Evolutionary conservation across 2,113 vertebrate species (phyloP).

Genomic region (Malurus elegans): DNA sequence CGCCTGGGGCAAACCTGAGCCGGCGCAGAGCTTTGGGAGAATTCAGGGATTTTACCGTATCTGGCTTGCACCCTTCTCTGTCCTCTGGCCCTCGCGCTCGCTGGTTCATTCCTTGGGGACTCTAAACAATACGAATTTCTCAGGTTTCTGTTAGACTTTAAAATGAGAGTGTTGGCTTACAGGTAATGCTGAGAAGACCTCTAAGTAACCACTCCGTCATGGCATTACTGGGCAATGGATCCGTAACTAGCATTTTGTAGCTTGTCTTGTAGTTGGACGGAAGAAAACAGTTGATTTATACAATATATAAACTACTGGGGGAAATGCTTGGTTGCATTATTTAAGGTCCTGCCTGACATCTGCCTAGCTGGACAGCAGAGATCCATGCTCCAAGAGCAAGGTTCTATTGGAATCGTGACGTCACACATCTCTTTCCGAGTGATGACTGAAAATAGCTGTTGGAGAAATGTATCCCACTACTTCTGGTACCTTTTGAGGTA

Average conservation of each 20-base stretch:
- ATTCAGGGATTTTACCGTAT: background rate
- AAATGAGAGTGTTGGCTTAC: background rate
- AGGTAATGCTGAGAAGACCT: background rate
- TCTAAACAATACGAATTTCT: background rate
- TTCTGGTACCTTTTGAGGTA: background rate
- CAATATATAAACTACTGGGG: background rate
- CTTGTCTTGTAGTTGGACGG: background rate
- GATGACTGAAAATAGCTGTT: slow-evolving; percentile 46
- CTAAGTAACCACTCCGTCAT: background rate
- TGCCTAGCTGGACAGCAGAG: background rate
- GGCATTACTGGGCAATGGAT: background rate
- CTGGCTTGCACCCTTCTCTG: background rate
- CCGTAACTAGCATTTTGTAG: background rate
- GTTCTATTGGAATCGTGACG: background rate
- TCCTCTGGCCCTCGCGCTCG: background rate
- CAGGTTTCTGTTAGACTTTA: background rate
- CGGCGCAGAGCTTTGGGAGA: background rate
- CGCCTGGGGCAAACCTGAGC: background rate
- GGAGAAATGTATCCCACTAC: slow-evolving; percentile 43
- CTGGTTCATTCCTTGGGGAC: background rate
- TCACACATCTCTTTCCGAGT: slow-evolving; percentile 25
- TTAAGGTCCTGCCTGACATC: slow-evolving; percentile 16
- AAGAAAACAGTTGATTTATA: background rate
- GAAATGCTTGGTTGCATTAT: background rate
- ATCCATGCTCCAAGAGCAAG: background rate